Percentiles rank a stretch among this genome's conserved stretches.
phyloP scores from a whole-genome alignment of 2,797 vertebrate species.

The Acrossocheilus fasciatus region DNA sequence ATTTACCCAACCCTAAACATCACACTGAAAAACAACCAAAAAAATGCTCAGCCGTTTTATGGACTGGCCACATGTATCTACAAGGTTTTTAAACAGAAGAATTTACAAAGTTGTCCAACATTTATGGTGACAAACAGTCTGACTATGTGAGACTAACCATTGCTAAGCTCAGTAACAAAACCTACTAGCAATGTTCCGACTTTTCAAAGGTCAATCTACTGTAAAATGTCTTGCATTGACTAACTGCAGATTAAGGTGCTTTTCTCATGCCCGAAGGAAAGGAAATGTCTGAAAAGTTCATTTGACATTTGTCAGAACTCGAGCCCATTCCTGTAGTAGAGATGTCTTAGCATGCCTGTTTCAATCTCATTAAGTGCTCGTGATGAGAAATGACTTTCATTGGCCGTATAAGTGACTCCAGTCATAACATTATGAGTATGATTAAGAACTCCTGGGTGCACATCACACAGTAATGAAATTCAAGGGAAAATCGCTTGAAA shows the following conservation, averaged over 20 bases:
- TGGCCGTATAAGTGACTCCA: constrained; percentile 65
- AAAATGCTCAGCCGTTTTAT: too few relatives aligned
- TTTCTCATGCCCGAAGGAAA: constrained; percentile 48
- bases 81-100: not conserved
- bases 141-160: not conserved
- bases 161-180: not conserved
- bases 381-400: constrained; percentile 69
- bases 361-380: constrained; percentile 65
- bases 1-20: not conserved
- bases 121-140: not conserved
- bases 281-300: constrained; percentile 46
- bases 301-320: constrained; percentile 62
- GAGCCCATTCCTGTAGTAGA: constrained; percentile 49
- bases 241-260: constrained; percentile 52
- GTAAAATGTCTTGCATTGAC: constrained; percentile 32
- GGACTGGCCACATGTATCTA: not conserved
- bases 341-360: constrained; percentile 60
- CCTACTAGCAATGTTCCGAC: constrained; percentile 24
- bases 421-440: constrained; percentile 72
- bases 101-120: not conserved
- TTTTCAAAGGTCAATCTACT: constrained; percentile 56
- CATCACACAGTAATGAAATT: constrained; percentile 68
- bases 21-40: not conserved
- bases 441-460: constrained; percentile 70
- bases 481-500: constrained; percentile 65